Base-by-base conservation (phyloP, 2,888 invertebrate genomes). In the Endotricha flammealis region DNA sequence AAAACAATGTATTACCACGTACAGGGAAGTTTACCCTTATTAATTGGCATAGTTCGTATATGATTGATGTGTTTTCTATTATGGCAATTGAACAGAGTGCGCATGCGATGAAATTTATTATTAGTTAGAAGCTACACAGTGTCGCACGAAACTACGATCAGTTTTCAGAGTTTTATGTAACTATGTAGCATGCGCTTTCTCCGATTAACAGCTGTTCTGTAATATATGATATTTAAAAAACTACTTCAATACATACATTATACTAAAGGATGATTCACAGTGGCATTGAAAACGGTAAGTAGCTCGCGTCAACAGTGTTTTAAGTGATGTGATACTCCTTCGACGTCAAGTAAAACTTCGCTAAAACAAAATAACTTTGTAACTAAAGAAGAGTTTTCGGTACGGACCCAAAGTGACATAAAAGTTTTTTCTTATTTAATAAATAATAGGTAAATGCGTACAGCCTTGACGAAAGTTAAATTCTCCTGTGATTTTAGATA, bases 41-140 rank as follows among this genome's bases (percentile, higher is more conserved):
- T 46, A 48, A 53, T 56, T 57, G 53, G 28, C 41, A 35, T 57
- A 57, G 53, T 67, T 67, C 64, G 62, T n/a, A 67, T 62, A 63
- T 77, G 71, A 80, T 82, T 80, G 73, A 78, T 78, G 57, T 70
- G 62, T 76, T 74, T 74, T 76, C 72, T 74, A 74, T 79, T 77
- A 80, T 63, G 66, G 64, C 76, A 73, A 82, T 78, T 73, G 79
- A 63, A 57, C 69, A 62, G 44, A 70, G 65, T 69, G 82, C 83
- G 83, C 83, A 79, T 77, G 83, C 74, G 77, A 68, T 68, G 60
- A 63, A 59, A 69, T 69, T 65, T 78, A 80, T 79, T 81, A 74
- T 66, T 72, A 71, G 64, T 64, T 58, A 60, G 52, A 71, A 70
- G 57, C 43, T 64, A 60, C 64, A 58, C 62, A 64, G 54, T 70